Evolutionary conservation across 2,888 invertebrate species (phyloP), one percentile per base, ranked within the genome.

Genomic region (Folsomia candida): DNA sequence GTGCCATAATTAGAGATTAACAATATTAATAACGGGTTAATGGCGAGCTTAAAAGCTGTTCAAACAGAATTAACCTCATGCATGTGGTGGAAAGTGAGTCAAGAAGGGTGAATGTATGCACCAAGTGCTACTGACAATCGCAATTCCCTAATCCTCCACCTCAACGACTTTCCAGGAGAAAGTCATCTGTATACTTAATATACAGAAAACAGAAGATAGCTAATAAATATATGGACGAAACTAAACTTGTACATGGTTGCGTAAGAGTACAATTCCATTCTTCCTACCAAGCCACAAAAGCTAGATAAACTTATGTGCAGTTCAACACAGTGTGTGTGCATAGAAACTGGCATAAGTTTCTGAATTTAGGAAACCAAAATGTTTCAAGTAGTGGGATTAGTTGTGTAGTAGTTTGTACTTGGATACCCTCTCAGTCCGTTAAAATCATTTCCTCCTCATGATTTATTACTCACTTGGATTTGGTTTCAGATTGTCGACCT

Each of bases 381-480:
- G 54, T n/a, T 6, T 54, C 11, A 18, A 37, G 37, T 14, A 37
- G 4, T 37, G 14, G 37, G 37, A 37, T 37, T 37, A 37, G 37
- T 37, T 14, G 6, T 37, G 37, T 37, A n/a, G n/a, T n/a, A n/a
- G n/a, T 37, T 37, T 14, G 11, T 54, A 54, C 54, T 54, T 54
- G 18, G 54, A 37, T 54, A 54, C 20, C 54, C 54, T 54, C 54
- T 54, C 54, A 54, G 54, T 6, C 22, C 22, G 54, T 54, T 54
- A 54, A 54, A 72, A 72, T 73, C 72, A 75, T 73, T 75, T 71
- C 67, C 68, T 25, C 37, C 51, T 67, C 64, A 72, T 78, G 76
- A 78, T 78, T 76, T 76, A 75, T 78, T 75, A 69, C 72, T 57
- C 69, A 54, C 22, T 20, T 54, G 54, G 54, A 54, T 54, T n/a